Base-by-base conservation (phyloP, 2,888 invertebrate species). In the Sicus ferrugineus region DNA sequence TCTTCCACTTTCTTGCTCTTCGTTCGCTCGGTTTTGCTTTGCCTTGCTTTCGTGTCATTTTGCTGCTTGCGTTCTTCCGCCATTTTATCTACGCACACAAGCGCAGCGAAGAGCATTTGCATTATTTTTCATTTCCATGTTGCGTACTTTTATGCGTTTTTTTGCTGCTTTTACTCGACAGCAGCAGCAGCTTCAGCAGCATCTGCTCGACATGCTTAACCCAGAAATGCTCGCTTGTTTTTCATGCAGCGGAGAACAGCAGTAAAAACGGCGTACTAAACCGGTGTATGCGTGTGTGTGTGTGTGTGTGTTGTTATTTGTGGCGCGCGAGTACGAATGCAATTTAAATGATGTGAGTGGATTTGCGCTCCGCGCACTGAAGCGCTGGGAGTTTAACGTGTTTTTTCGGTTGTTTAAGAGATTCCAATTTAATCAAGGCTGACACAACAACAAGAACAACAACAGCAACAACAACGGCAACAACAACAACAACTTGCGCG, bases 81-180 rank as follows among this genome's bases (percentile, higher is more conserved):
- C n/a, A n/a, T n/a, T n/a, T n/a, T n/a, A n/a, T n/a, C 26, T 26
- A 14, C 23, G 23, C 4, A 2, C n/a, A 21, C n/a, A 52, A 52
- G 21, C n/a, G 2, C n/a, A n/a, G n/a, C n/a, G n/a, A n/a, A n/a
- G 58, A 56, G 38, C 66, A 66, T 66, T 30, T 66, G 66, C 56
- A 66, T 38, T 56, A 66, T 66, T 67, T 67, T 58, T 66, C 50
- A 31, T 52, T 42, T 42, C n/a, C 16, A 42, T 9, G 67, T 67
- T 30, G 34, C 67, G 61, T 67, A 50, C 50, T 61, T 67, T 67
- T 31, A 28, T 46, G 59, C 31, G 59, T 46, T 67, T 56, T 28
- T 63, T 63, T 30, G n/a, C 46, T 21, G 1, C 11, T 21, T 52
- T 56, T 19, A 48, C 19, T n/a, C n/a, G n/a, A n/a, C n/a, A n/a